Evolutionary conservation across 2,888 invertebrate genomes (phyloP).

Genomic region (Caradrina clavipalpis): DNA sequence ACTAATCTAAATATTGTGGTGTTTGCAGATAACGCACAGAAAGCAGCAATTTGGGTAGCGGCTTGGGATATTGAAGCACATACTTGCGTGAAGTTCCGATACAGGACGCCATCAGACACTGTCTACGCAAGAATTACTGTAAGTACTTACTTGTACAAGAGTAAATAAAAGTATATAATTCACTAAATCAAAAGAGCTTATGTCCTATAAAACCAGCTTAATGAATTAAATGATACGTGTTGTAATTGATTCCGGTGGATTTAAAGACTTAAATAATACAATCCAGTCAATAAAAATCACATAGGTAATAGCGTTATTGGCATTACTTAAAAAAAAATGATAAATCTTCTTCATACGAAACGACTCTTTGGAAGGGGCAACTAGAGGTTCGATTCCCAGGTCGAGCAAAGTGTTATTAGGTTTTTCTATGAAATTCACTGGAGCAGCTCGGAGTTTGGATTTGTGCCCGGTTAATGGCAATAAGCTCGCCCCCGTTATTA

Average conservation of each 20-base stretch:
- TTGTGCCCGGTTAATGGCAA: too few species aligned
- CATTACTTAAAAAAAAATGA: background rate
- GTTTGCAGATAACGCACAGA: slow-evolving; percentile 77
- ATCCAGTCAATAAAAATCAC: slow-evolving; percentile 32
- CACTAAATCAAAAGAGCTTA: slow-evolving; percentile 10
- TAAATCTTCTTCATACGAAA: background rate
- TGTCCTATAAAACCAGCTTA: slow-evolving; percentile 13
- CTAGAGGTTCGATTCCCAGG: too few species aligned
- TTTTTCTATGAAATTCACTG: too few species aligned
- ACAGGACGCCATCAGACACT: slow-evolving; percentile 75
- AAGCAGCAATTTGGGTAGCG: slow-evolving; percentile 80
- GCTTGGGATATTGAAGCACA: slow-evolving; percentile 81
- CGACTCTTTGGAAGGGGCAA: too few species aligned
- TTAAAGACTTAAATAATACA: slow-evolving; percentile 26
- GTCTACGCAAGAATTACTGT: slow-evolving; percentile 82
- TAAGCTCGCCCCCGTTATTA: too few species aligned
- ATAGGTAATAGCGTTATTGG: too few species aligned
- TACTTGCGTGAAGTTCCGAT: slow-evolving; percentile 84
- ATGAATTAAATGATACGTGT: slow-evolving; percentile 17
- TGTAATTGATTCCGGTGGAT: background rate
- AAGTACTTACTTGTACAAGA: slow-evolving; percentile 61
- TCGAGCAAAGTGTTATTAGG: too few species aligned
- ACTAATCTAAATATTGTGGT: background rate
- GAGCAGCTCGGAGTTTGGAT: too few species aligned
- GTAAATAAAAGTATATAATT: slow-evolving; percentile 11